Base-by-base conservation (phyloP, 2,888 invertebrate species). In the Mactromeris polynyma region DNA sequence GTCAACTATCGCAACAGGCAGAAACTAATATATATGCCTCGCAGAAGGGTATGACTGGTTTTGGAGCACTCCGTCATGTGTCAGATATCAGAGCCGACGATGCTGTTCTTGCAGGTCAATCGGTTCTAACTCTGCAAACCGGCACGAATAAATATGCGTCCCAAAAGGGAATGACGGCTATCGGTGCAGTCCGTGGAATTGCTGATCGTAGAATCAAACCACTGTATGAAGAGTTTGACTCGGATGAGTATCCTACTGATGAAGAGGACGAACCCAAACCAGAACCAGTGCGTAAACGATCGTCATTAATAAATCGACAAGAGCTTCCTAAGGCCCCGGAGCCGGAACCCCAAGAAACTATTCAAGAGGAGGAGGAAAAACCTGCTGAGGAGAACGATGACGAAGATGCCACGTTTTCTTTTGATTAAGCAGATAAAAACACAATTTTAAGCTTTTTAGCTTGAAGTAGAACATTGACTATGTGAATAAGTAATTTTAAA, bases 141-240 rank as follows among this genome's bases (percentile, higher is more conserved):
- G 96, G 96, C n/a, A 96, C 95, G 31, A 96, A 96, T 93, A 96
- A 96, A 88, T 94, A 93, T 58, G 96, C 96, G 40, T 95, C 95
- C 51, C 96, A 96, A 92, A 88, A 94, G 19, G 96, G 96, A 17
- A 96, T 96, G 96, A 91, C 92, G 86, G 86, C 94, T 19, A 90
- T 95, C 7, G 95, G 95, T 2, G 94, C 94, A n/a, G 90, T 91
- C 2, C 93, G 96, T 21, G 81, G 83, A 58, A 89, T 85, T 38
- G 89, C 87, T 19, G 85, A 90, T 79, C 80, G 81, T 11, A 69
- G 86, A 58, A 83, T 92, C 38, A 84, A 78, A n/a, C 92, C 89
- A 4, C 81, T 92, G 6, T 92, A 85, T n/a, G 89, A 89, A 33
- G 90, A 90, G 77, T 86, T 80, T 26, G 92, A 92, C 36, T 92